phyloP scores from a whole-genome alignment of 2,113 vertebrate species.

The Ancistrus triradiatus region DNA sequence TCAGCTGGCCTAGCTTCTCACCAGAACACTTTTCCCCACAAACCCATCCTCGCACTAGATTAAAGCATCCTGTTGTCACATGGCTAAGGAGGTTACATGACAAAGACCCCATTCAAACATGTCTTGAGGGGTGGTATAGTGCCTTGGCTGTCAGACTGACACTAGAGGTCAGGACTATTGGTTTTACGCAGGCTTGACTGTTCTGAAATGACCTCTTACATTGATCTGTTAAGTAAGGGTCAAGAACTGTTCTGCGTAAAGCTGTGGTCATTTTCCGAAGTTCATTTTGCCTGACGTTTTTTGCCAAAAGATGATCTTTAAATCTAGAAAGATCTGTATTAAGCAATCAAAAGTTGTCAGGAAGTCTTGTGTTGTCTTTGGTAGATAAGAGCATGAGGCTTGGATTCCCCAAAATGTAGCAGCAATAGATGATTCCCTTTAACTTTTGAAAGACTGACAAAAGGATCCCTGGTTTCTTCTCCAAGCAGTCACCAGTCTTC shows the following conservation, averaged over 20 bases:
- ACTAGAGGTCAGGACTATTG: conserved; percentile 30
- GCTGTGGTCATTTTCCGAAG: conserved; percentile 6
- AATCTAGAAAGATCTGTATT: too few species aligned
- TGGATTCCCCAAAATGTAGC: too few species aligned
- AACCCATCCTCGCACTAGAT: neutral
- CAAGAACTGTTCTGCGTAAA: conserved; percentile 19
- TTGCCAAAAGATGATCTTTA: too few species aligned
- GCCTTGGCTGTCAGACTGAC: conserved; percentile 10
- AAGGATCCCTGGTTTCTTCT: too few species aligned
- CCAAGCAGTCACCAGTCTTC: too few species aligned
- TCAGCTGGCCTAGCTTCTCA: conserved; percentile 14
- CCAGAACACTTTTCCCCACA: neutral
- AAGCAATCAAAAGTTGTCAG: too few species aligned
- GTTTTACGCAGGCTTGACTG: too few species aligned
- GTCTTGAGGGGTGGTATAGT: conserved; percentile 18
- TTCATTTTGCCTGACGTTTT: too few species aligned
- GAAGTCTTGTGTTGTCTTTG: too few species aligned
- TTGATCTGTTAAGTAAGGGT: conserved; percentile 23
- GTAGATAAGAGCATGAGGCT: too few species aligned
- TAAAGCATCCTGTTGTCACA: conserved; percentile 4
- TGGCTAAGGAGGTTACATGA: conserved; percentile 2
- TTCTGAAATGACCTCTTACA: conserved; percentile 19
- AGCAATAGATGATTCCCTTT: too few species aligned
- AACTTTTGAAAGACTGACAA: too few species aligned
- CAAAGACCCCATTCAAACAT: conserved; percentile 7